Evolutionary conservation across 30 jellyfish, hydroid and myxozoan species (phyloP).

Genomic region (Catostylus mosaicus): DNA sequence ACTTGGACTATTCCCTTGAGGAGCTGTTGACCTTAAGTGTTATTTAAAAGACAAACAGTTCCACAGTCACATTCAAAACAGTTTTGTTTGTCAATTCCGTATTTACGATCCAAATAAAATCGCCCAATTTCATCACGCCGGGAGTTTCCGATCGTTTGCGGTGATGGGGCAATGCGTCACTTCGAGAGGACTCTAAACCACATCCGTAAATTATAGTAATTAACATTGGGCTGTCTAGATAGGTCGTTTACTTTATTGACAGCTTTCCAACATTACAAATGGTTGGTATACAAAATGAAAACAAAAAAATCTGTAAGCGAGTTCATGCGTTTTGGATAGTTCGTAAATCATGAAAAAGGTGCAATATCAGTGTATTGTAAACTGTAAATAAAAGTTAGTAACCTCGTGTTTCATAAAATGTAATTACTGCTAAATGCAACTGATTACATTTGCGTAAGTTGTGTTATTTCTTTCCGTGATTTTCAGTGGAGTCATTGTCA

Average conservation of each 20-base stretch:
- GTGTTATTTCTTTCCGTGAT: neutral
- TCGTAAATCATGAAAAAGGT: no score
- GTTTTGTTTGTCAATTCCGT: conserved; percentile 14
- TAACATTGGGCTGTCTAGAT: neutral
- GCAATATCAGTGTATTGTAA: no score
- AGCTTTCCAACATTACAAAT: neutral
- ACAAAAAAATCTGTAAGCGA: no score
- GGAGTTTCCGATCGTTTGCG: conserved; percentile 1
- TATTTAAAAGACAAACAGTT: neutral
- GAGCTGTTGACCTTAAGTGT: neutral
- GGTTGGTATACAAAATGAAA: no score
- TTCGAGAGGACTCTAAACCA: neutral
- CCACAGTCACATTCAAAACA: neutral
- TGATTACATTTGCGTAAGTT: neutral
- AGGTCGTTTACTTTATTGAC: neutral
- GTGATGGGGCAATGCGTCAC: neutral
- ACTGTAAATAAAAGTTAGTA: no score
- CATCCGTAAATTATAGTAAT: neutral
- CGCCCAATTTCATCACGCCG: neutral
- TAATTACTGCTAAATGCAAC: neutral
- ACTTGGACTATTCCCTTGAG: neutral
- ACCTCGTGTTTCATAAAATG: no score
- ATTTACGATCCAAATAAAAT: conserved; percentile 9
- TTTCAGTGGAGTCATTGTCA: conserved; percentile 1
- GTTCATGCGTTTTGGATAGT: no score